Evolutionary conservation across 2,888 invertebrate genomes (phyloP).

Genomic region (Chloromyia formosa): DNA sequence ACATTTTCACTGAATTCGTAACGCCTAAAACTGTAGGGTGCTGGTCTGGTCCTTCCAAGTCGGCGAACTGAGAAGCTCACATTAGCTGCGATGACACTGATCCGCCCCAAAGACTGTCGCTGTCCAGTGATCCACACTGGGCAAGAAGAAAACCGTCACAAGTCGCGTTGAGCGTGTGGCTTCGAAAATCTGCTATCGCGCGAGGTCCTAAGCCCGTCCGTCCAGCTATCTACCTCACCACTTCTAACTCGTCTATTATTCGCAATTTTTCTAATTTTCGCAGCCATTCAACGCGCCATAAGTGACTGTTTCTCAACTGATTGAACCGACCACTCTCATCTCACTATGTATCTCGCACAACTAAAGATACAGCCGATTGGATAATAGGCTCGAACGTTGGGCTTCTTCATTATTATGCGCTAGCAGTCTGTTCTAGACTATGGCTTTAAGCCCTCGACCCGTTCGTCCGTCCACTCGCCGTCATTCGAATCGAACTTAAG

Average conservation of each 20-base stretch:
- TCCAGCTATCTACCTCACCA: too few relatives aligned
- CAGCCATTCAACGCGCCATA: constrained; percentile 11
- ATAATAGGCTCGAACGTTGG: constrained; percentile 12
- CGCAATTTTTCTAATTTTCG: constrained; percentile 8
- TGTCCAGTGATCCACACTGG: constrained; percentile 21
- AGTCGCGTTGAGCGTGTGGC: background rate
- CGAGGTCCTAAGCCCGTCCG: constrained; percentile 12
- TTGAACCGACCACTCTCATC: constrained; percentile 8
- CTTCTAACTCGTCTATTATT: constrained; percentile 3
- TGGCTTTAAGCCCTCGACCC: background rate
- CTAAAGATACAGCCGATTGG: constrained; percentile 11
- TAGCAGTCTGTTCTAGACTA: background rate
- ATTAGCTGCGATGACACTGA: constrained; percentile 23
- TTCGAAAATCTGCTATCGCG: background rate
- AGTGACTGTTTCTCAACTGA: constrained; percentile 3
- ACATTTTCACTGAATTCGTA: constrained; percentile 10
- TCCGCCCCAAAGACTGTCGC: constrained; percentile 6
- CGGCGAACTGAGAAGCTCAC: background rate
- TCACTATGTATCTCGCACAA: background rate
- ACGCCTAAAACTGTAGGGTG: background rate
- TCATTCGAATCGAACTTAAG: constrained; percentile 7
- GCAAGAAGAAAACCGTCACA: constrained; percentile 21
- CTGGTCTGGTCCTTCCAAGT: background rate
- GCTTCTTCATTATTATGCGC: background rate
- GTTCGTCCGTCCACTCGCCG: background rate